Conservation (phyloP, 2,888 invertebrate species). For the Xestia c-nigrum region DNA sequence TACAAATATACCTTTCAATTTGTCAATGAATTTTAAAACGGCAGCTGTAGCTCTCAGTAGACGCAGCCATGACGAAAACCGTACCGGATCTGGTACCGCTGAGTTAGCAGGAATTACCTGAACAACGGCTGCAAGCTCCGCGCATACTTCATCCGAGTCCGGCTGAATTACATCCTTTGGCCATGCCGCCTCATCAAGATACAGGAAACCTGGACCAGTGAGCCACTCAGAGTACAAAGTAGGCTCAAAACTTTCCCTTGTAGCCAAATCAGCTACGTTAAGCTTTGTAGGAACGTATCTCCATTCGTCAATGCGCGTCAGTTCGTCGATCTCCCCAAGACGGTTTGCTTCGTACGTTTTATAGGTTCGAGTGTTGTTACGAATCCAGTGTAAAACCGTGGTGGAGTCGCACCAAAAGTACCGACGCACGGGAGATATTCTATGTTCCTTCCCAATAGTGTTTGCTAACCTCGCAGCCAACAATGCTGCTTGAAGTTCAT, state of each 20-base stretch:
- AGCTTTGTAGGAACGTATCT: slow-evolving; percentile 12
- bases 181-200: too few relatives aligned
- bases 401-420: too few relatives aligned
- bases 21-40: slow-evolving; percentile 4
- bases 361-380: too few relatives aligned
- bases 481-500: slow-evolving; percentile 19
- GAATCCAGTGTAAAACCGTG: too few relatives aligned
- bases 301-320: slow-evolving; percentile 15
- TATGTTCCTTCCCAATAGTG: slow-evolving; percentile 19
- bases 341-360: slow-evolving; percentile 7
- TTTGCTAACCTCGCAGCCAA: slow-evolving; percentile 9
- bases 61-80: slow-evolving; percentile 19
- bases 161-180: too few relatives aligned
- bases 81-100: slow-evolving; percentile 4
- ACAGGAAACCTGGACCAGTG: too few relatives aligned
- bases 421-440: neutral
- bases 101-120: neutral
- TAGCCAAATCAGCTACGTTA: slow-evolving; percentile 10
- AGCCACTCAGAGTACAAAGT: neutral
- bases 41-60: neutral
- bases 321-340: slow-evolving; percentile 16
- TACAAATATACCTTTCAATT: slow-evolving; percentile 3
- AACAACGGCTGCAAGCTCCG: neutral
- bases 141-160: neutral
- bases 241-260: neutral